Evolutionary conservation across 2,113 vertebrate genomes (phyloP).

Genomic region (Uria aalge): DNA sequence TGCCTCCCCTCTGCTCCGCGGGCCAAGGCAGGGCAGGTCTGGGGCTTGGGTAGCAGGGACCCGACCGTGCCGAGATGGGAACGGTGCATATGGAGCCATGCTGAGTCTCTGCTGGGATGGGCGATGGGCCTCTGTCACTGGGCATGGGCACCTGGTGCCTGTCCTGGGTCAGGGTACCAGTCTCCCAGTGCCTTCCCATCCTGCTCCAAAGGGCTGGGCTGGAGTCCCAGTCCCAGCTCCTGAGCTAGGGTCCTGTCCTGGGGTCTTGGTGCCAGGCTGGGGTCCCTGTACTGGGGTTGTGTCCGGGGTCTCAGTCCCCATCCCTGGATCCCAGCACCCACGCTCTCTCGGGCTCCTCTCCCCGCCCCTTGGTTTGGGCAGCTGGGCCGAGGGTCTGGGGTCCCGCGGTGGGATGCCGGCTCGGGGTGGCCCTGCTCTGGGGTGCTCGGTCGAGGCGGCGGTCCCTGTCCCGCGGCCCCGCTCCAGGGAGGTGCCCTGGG

Average conservation of each 20-base stretch:
- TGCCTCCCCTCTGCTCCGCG: neutral
- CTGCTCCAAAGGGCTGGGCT: neutral
- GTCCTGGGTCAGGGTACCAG: neutral
- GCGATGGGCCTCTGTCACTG: neutral
- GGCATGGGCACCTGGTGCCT: neutral
- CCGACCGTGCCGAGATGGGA: rapidly evolving
- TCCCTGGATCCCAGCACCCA: too few relatives aligned
- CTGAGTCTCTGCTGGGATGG: neutral
- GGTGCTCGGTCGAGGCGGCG: too few relatives aligned
- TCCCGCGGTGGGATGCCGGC: neutral
- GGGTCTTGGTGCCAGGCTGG: rapidly evolving
- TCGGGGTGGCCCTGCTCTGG: too few relatives aligned
- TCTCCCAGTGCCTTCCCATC: neutral
- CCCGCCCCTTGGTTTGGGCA: neutral
- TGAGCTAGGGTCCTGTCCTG: neutral
- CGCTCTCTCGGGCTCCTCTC: too few relatives aligned
- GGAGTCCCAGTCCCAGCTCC: neutral
- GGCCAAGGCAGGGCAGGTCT: rapidly evolving
- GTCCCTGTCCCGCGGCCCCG: neutral
- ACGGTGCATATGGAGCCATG: rapidly evolving
- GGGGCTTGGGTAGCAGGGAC: neutral
- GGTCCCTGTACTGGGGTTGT: neutral
- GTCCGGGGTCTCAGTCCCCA: neutral
- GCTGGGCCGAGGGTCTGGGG: neutral
- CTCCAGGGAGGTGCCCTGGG: neutral